Evolutionary conservation across 2,888 invertebrate species (phyloP), one percentile per base, ranked within the genome.

Genomic region (Mesochorus sp.): DNA sequence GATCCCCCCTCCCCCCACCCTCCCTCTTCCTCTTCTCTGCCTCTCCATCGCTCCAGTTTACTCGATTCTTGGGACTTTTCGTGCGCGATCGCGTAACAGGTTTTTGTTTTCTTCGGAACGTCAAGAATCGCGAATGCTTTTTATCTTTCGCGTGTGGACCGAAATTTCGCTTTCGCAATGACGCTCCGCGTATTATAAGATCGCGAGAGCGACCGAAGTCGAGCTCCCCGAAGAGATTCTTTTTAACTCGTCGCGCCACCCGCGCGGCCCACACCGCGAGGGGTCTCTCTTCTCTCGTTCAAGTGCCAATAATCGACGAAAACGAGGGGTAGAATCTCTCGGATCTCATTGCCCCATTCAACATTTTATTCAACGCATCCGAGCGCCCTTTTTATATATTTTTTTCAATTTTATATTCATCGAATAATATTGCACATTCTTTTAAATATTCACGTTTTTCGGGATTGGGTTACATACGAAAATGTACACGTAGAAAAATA

Each of bases 221-320:
- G 8, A 47, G 17, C 26, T 31, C 31, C 10, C 44, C 44, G 31
- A 12, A 39, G 24, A 61, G 64, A 42, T 57, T 49, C 34, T 57
- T 59, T 70, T 74, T 68, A 73, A 78, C 73, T 78, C 76, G 72
- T 67, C 10, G 55, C 67, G 67, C 72, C 72, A 62, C 55, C 44
- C 67, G 39, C 77, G 72, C 61, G 47, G 44, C 24, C 17, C 24
- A 62, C 57, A 42, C 77, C 21, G 59, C 66, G 71, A 73, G 73
- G 62, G 68, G 68, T 70, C 78, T 49, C 59, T n/a, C 10, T 6
- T 24, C 5, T 10, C n/a, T 12, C 21, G n/a, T 5, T 12, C 12
- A n/a, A 2, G n/a, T 42, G 2, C 5, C n/a, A n/a, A 42, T 3
- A n/a, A 42, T 12, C n/a, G 42, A 5, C 3, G 8, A 34, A 34